A percentile compares a stretch with the other conserved stretches of the same genome.
Conservation (phyloP, 2,113 vertebrate species). For the Psilopogon haemacephalus region DNA sequence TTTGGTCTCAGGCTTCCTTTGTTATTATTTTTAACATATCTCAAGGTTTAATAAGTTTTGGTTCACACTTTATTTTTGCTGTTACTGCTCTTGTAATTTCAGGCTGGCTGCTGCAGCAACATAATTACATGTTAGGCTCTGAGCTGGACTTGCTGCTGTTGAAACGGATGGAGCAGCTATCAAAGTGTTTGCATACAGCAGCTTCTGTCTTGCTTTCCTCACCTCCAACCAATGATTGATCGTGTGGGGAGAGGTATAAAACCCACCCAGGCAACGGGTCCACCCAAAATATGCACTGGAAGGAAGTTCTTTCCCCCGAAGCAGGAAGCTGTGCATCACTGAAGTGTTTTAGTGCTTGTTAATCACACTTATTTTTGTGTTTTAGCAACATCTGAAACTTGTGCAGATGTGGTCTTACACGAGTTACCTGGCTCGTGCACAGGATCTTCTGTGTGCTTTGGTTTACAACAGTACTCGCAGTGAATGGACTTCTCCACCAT, state of each 20-base stretch:
- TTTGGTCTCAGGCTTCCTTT: constrained; percentile 31
- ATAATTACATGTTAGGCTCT: neutral
- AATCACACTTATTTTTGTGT: neutral
- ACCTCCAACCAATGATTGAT: neutral
- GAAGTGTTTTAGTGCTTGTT: neutral
- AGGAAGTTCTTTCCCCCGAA: neutral
- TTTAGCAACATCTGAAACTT: neutral
- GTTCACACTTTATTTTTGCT: constrained; percentile 32
- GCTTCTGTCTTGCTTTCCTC: neutral
- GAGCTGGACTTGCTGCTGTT: neutral
- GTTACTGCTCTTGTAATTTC: constrained; percentile 4
- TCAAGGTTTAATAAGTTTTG: constrained; percentile 8
- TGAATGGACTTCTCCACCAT: neutral
- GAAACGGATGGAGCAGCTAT: neutral
- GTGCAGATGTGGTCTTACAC: neutral
- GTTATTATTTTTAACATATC: constrained; percentile 1
- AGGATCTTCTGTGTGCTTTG: neutral
- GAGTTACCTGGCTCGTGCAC: neutral
- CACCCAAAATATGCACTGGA: neutral
- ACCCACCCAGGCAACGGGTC: neutral
- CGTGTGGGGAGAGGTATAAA: neutral
- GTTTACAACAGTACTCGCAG: neutral
- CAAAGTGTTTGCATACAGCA: neutral
- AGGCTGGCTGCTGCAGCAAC: neutral
- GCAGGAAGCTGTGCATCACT: neutral